Conservation (phyloP, 2,113 vertebrate genomes). For the Pyrgilauda ruficollis region DNA sequence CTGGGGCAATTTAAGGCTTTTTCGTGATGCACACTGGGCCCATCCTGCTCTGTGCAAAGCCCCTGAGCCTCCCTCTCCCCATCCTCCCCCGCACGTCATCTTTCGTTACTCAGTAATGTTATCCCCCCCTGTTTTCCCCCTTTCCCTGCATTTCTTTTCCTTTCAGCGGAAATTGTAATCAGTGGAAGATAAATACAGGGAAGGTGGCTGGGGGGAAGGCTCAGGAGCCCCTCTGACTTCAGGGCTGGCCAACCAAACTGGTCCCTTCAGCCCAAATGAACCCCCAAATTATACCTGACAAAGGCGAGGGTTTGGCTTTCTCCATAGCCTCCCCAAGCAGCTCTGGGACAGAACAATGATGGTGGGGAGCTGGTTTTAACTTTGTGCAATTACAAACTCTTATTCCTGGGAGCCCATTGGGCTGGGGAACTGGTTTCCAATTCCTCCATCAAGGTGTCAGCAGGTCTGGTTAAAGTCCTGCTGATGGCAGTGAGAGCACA, state of each 20-base stretch:
- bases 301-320: not conserved
- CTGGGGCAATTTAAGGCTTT: not conserved
- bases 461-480: not conserved
- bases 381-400: not conserved
- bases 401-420: not conserved
- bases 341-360: not conserved
- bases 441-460: not conserved
- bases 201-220: not conserved
- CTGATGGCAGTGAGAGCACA: not conserved
- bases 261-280: not conserved
- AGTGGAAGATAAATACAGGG: conserved; percentile 38
- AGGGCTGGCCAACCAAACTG: not conserved
- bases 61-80: not conserved
- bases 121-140: not conserved
- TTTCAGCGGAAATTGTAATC: conserved; percentile 34
- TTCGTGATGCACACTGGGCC: not conserved
- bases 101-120: not conserved
- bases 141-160: not conserved
- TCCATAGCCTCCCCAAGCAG: not conserved
- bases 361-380: not conserved
- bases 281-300: not conserved
- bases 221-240: not conserved
- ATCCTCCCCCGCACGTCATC: not conserved
- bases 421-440: not conserved
- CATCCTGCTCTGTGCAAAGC: not conserved